phyloP scores from a whole-genome alignment of 2,797 vertebrate species.

The Acropternis orthonyx region DNA sequence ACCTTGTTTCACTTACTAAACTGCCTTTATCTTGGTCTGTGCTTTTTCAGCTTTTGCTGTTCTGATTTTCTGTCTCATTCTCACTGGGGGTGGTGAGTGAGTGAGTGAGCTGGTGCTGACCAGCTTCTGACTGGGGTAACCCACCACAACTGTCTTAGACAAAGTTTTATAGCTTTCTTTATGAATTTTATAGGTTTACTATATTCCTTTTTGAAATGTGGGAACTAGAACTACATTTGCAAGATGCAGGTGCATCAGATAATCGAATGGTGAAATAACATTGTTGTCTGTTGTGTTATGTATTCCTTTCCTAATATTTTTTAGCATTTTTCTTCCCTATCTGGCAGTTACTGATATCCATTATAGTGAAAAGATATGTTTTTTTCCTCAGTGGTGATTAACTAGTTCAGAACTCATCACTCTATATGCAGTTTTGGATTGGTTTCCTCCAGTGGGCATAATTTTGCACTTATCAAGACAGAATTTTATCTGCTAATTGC shows the following conservation, averaged over 20 bases:
- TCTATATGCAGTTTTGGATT: background rate
- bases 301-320: background rate
- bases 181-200: background rate
- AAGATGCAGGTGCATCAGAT: background rate
- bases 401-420: background rate
- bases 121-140: background rate
- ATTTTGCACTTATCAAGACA: background rate
- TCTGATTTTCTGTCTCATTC: background rate
- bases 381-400: background rate
- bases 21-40: background rate
- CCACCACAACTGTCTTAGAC: background rate
- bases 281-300: background rate
- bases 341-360: background rate
- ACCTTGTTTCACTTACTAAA: background rate
- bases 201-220: background rate
- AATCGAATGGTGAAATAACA: background rate
- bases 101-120: background rate
- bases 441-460: background rate
- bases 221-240: background rate
- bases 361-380: background rate
- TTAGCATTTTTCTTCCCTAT: background rate
- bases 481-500: background rate
- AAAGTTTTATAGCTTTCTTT: background rate
- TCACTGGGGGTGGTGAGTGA: fast-evolving
- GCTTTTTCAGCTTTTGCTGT: background rate